Evolutionary conservation across 2,113 vertebrate species (phyloP).

Genomic region (Antechinus stuartii): DNA sequence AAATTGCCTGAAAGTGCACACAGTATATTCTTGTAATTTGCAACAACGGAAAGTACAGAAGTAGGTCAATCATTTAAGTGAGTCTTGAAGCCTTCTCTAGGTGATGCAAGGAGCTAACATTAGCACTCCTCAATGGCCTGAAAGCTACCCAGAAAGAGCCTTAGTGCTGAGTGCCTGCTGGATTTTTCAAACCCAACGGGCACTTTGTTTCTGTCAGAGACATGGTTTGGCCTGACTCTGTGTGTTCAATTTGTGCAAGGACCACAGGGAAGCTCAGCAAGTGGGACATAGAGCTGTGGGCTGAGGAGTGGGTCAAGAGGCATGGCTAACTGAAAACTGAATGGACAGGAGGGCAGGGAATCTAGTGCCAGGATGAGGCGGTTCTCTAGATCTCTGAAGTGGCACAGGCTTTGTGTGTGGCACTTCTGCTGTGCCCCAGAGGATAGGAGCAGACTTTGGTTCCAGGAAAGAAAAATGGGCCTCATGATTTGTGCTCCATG

Average conservation of each 20-base stretch:
- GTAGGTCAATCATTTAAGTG: slow-evolving; percentile 72
- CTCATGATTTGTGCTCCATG: not conserved
- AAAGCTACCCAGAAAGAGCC: slow-evolving; percentile 27
- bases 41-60: slow-evolving; percentile 75
- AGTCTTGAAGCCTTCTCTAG: slow-evolving; percentile 54
- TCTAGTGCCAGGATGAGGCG: slow-evolving; percentile 4
- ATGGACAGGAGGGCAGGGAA: not conserved
- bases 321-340: not conserved
- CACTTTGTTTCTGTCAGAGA: slow-evolving; percentile 30
- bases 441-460: not conserved
- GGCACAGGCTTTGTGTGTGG: not conserved
- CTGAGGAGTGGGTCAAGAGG: not conserved
- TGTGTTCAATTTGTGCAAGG: slow-evolving; percentile 18
- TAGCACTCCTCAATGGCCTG: slow-evolving; percentile 58
- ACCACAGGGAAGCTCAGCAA: slow-evolving; percentile 6
- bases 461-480: not conserved
- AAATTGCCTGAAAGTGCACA: slow-evolving; percentile 76
- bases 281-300: not conserved
- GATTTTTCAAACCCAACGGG: not conserved
- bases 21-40: slow-evolving; percentile 69
- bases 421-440: not conserved
- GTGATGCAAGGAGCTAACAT: slow-evolving; percentile 17
- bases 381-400: not conserved
- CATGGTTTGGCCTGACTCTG: slow-evolving; percentile 17
- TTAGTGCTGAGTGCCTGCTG: not conserved